Percentiles rank a stretch among this genome's conserved stretches.
Evolutionary conservation across 2,888 invertebrate species (phyloP).

Genomic region (Drosophila borealis): DNA sequence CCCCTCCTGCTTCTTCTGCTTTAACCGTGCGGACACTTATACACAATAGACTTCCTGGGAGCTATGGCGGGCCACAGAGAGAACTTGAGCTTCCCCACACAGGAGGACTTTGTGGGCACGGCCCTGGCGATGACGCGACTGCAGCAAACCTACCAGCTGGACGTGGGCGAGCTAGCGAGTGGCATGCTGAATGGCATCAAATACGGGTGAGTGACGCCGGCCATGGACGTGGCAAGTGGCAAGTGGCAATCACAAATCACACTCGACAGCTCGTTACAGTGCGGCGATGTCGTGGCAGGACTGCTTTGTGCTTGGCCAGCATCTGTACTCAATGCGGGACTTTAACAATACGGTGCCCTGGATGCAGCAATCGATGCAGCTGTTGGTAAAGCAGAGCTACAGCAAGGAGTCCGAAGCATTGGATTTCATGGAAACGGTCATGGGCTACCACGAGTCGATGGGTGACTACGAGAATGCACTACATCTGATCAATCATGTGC

Average conservation of each 20-base stretch:
- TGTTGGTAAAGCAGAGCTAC: conserved; percentile 87
- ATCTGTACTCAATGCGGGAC: conserved; percentile 93
- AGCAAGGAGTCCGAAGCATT: conserved; percentile 59
- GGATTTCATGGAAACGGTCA: conserved; percentile 79
- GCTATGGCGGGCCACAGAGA: conserved; percentile 90
- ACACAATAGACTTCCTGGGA: conserved; percentile 88
- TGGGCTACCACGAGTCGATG: conserved; percentile 75
- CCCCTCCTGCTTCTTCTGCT: neutral
- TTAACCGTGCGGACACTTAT: neutral
- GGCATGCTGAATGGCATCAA: conserved; percentile 95
- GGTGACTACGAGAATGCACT: conserved; percentile 92
- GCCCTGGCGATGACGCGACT: conserved; percentile 96
- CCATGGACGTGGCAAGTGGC: conserved; percentile 21
- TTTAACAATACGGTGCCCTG: conserved; percentile 96
- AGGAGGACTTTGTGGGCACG: conserved; percentile 97
- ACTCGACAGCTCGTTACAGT: conserved; percentile 80
- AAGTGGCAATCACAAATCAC: conserved; percentile 45
- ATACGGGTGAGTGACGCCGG: conserved; percentile 87
- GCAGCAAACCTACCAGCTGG: conserved; percentile 96
- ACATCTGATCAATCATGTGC: conserved; percentile 92
- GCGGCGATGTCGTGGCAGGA: conserved; percentile 92
- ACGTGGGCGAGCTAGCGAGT: conserved; percentile 92
- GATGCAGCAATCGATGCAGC: conserved; percentile 95
- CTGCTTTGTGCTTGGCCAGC: conserved; percentile 97
- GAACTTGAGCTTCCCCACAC: conserved; percentile 93